phyloP scores from a whole-genome alignment of 2,113 vertebrate species.

The Budorcas taxicolor region DNA sequence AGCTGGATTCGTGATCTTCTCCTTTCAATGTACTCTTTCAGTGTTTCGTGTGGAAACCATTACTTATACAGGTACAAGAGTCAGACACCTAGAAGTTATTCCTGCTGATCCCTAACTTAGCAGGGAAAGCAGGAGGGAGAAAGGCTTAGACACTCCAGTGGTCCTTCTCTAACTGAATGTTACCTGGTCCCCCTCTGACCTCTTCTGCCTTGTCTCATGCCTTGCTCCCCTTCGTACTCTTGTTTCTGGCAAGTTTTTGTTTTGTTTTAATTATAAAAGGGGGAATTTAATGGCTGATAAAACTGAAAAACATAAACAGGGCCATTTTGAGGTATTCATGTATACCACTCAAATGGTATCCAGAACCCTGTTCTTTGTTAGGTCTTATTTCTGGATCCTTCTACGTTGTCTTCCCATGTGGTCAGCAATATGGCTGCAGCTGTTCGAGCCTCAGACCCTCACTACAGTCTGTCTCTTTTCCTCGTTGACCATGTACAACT shows the following conservation, averaged over 20 bases:
- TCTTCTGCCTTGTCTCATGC: neutral
- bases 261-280: neutral
- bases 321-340: neutral
- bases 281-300: neutral
- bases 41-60: neutral
- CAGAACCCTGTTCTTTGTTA: neutral
- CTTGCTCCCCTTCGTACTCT: neutral
- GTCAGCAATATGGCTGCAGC: neutral
- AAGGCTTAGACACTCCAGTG: neutral
- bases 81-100: neutral
- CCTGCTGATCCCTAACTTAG: neutral
- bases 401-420: neutral
- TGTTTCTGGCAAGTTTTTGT: neutral
- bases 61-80: neutral
- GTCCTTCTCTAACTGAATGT: neutral
- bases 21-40: neutral
- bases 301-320: neutral
- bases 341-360: neutral
- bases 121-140: neutral
- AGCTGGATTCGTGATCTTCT: neutral
- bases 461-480: neutral
- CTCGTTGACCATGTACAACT: neutral
- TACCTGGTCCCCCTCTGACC: too few relatives aligned
- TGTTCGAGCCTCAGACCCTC: neutral
- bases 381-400: neutral